phyloP scores from a whole-genome alignment of 1,140 invertebrate genomes.

The Megalonaias nervosa region DNA sequence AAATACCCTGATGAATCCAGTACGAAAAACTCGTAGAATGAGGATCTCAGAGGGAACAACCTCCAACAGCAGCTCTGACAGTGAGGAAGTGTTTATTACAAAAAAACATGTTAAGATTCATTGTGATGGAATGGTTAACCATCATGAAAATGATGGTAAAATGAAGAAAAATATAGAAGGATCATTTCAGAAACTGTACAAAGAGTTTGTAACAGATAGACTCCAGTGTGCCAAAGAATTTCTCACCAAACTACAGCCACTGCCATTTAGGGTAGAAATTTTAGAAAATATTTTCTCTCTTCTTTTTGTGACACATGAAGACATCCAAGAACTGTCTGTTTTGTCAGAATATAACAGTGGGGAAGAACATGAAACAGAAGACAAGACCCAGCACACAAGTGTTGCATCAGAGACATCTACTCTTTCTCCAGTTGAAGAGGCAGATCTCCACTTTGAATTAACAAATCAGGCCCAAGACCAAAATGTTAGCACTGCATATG shows the following conservation, averaged over 20 bases:
- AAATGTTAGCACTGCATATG: conserved; percentile 42
- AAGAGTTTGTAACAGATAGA: conserved; percentile 54
- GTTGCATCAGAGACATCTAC: conserved; percentile 15
- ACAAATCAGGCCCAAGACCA: neutral
- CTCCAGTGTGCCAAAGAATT: conserved; percentile 53
- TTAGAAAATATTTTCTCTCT: conserved; percentile 72
- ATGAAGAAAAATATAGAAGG: conserved; percentile 19
- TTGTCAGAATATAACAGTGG: conserved; percentile 53
- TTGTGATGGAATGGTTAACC: neutral
- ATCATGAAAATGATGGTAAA: neutral
- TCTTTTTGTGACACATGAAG: conserved; percentile 68
- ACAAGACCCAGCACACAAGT: conserved; percentile 20
- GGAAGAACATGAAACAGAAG: conserved; percentile 43
- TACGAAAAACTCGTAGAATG: conserved; percentile 23
- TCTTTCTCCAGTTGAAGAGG: conserved; percentile 23
- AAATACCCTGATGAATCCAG: conserved; percentile 51
- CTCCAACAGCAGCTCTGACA: conserved; percentile 20
- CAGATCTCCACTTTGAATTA: conserved; percentile 4
- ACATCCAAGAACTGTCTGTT: conserved; percentile 57
- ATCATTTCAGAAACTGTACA: conserved; percentile 54
- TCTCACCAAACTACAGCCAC: conserved; percentile 64
- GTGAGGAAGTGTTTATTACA: neutral
- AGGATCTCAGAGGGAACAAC: conserved; percentile 13
- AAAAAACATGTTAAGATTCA: neutral
- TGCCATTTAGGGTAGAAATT: conserved; percentile 70